Evolutionary conservation across 2,888 invertebrate species (phyloP).

Genomic region (Habroteleia sp.): DNA sequence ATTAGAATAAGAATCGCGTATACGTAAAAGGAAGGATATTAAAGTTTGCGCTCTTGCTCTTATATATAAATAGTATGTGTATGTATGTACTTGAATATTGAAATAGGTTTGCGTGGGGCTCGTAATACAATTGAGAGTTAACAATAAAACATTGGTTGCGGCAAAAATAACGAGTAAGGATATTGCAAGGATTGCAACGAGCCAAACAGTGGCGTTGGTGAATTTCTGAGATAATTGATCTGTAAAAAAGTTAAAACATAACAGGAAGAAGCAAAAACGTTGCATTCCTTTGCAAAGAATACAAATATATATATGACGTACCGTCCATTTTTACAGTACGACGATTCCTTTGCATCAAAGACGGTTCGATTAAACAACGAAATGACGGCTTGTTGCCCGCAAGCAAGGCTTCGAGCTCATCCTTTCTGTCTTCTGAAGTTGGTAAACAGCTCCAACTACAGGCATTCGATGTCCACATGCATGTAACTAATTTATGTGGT

Average conservation of each 20-base stretch:
- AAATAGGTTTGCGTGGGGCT: conserved; percentile 65
- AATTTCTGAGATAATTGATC: conserved; percentile 54
- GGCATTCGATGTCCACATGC: conserved; percentile 62
- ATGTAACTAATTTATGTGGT: conserved; percentile 51
- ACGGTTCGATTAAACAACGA: conserved; percentile 62
- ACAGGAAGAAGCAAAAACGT: conserved; percentile 11
- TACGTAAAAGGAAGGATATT: conserved; percentile 15
- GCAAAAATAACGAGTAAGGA: conserved; percentile 53
- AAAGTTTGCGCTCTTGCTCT: conserved; percentile 24
- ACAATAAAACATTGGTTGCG: conserved; percentile 54
- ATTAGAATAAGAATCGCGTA: conserved; percentile 32
- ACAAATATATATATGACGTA: conserved; percentile 9
- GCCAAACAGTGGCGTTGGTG: conserved; percentile 63
- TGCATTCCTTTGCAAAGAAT: conserved; percentile 20
- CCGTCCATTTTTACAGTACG: conserved; percentile 45
- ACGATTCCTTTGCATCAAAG: conserved; percentile 56
- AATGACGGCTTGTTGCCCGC: conserved; percentile 63
- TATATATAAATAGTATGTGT: too few species aligned
- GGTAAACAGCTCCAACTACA: conserved; percentile 65
- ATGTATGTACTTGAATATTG: conserved; percentile 63
- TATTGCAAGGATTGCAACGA: conserved; percentile 57
- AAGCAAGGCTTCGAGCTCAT: conserved; percentile 63
- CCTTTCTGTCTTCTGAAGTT: conserved; percentile 45
- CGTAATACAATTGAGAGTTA: conserved; percentile 62
- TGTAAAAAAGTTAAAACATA: conserved; percentile 38